Base-by-base conservation (phyloP, 1,140 invertebrate species). In the Solenopsis invicta region DNA sequence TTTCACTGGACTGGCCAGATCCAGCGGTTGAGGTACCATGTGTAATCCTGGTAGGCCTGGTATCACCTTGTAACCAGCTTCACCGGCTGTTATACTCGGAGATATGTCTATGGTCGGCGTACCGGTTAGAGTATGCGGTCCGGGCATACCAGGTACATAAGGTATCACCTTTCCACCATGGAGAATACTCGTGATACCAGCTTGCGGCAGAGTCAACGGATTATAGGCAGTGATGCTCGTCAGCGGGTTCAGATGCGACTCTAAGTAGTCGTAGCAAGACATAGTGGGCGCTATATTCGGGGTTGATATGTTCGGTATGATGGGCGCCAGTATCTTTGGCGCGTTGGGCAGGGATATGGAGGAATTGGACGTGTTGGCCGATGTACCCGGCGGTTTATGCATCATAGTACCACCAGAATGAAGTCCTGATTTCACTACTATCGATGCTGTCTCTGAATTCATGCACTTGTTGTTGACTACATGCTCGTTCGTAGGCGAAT, bases 101-200 rank as follows among this genome's bases (percentile, higher is more conserved):
- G 94, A 93, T 93, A 94, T 94, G 92, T 94, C 94, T 89, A 94
- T 92, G n/a, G 92, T 41, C 10, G 95, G 92, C 59, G 95, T 95
- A 29, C 81, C 95, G 12, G 90, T 85, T 5, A 96, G 93, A 16
- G 96, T 97, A 86, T 97, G 97, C 1, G 98, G 98, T 52, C 98
- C 98, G 0, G 98, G 98, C 93, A 98, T 98, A 13, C 98, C 98
- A 3, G 98, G 98, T 6, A 98, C 98, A 93, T 97, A 97, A 5
- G 97, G 97, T 90, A 98, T 97, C 10, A 97, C 94, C 93, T 97
- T 97, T n/a, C 97, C 97, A n/a, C 95, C 96, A 76, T 95, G 94
- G 0, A 95, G 84, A 66, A 95, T 94, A 80, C 89, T 94, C 48
- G 93, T 88, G 54, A 94, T 94, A 6, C 93, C 94, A 2, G 94